Evolutionary conservation across 1,140 invertebrate genomes (phyloP).

Genomic region (Cephus cinctus): DNA sequence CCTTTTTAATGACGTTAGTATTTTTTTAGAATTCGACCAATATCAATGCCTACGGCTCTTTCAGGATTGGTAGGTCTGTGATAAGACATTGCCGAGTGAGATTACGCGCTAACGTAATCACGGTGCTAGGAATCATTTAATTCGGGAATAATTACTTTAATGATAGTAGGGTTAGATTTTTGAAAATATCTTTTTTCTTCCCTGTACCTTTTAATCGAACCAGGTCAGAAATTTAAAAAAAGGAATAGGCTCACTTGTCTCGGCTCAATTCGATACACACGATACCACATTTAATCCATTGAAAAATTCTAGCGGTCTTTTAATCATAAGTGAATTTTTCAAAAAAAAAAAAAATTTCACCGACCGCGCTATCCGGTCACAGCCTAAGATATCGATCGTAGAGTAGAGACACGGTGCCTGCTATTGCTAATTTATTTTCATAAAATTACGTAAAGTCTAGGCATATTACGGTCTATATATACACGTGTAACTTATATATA

Average conservation of each 20-base stretch:
- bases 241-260: too few species aligned
- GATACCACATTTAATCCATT: too few species aligned
- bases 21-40: slow-evolving; percentile 37
- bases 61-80: slow-evolving; percentile 37
- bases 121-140: slow-evolving; percentile 31
- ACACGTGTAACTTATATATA: too few species aligned
- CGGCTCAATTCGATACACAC: too few species aligned
- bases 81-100: slow-evolving; percentile 26
- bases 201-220: too few species aligned
- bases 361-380: slow-evolving; percentile 24
- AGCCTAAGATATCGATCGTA: slow-evolving; percentile 16
- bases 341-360: slow-evolving; percentile 1
- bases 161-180: not conserved
- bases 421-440: slow-evolving; percentile 35
- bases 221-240: too few species aligned
- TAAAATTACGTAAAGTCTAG: slow-evolving; percentile 21
- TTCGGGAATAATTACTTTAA: not conserved
- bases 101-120: slow-evolving; percentile 15
- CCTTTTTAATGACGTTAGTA: too few species aligned
- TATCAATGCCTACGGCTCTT: slow-evolving; percentile 24
- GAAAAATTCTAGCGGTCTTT: too few species aligned
- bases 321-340: too few species aligned
- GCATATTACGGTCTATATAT: too few species aligned
- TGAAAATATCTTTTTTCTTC: too few species aligned
- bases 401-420: slow-evolving; percentile 25